Evolutionary conservation across 2,113 vertebrate species (phyloP).

Genomic region (Mustela lutreola): DNA sequence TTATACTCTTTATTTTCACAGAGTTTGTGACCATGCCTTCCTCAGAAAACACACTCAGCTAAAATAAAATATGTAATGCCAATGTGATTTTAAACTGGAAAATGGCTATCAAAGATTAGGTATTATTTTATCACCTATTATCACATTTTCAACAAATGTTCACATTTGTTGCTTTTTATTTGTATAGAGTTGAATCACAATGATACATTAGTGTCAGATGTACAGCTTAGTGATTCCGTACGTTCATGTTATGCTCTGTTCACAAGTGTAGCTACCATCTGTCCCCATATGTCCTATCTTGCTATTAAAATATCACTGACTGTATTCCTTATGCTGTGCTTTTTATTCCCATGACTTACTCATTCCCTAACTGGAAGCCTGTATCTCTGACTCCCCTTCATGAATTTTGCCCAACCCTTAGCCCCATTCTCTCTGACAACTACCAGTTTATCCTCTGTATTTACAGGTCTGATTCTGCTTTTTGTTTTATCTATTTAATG

Average conservation of each 20-base stretch:
- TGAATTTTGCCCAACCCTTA: neutral
- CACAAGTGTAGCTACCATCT: neutral
- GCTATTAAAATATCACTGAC: neutral
- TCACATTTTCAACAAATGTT: neutral
- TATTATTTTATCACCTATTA: neutral
- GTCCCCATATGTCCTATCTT: neutral
- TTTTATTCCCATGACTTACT: neutral
- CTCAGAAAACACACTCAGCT: neutral
- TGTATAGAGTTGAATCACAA: neutral
- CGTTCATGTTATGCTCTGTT: neutral
- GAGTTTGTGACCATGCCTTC: neutral
- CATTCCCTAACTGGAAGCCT: neutral
- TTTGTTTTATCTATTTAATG: neutral
- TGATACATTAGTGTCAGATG: neutral
- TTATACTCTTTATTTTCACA: neutral
- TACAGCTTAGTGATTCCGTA: neutral
- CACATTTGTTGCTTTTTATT: neutral
- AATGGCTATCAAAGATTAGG: neutral
- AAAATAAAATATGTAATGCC: neutral
- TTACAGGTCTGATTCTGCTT: neutral
- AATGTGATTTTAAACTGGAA: neutral
- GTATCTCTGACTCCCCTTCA: neutral
- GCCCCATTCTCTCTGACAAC: neutral
- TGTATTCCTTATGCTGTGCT: neutral
- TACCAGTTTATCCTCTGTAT: neutral